Conservation (phyloP, 1,140 invertebrate genomes). For the Heliconius nattereri region DNA sequence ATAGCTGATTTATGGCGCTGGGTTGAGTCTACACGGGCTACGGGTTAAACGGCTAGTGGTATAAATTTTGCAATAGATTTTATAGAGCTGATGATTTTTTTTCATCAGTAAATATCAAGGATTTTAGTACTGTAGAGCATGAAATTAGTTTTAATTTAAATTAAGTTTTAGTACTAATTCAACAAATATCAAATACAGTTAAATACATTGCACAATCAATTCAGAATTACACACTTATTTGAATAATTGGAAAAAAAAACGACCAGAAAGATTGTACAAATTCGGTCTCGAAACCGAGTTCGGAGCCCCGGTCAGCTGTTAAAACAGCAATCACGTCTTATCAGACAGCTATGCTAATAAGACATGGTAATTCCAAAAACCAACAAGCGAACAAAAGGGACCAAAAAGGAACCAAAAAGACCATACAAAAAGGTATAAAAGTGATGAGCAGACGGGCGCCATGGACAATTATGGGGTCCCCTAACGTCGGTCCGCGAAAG, state of each 20-base stretch:
- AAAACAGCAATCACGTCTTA: slow-evolving; percentile 76
- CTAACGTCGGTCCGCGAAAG: slow-evolving; percentile 41
- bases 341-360: slow-evolving; percentile 79
- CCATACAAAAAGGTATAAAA: slow-evolving; percentile 66
- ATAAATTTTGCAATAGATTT: slow-evolving; percentile 35
- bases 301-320: slow-evolving; percentile 52
- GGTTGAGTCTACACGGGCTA: slow-evolving; percentile 43
- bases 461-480: slow-evolving; percentile 71
- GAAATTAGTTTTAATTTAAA: too few relatives aligned
- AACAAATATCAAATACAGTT: too few relatives aligned
- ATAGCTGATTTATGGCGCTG: slow-evolving; percentile 56
- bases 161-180: too few relatives aligned
- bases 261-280: background rate
- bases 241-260: background rate
- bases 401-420: background rate
- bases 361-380: slow-evolving; percentile 81
- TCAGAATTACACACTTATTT: background rate
- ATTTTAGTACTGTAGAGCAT: too few relatives aligned
- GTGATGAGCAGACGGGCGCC: slow-evolving; percentile 69
- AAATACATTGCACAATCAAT: background rate
- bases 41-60: slow-evolving; percentile 9
- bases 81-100: slow-evolving; percentile 26
- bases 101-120: background rate
- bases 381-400: slow-evolving; percentile 74
- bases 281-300: background rate